Evolutionary conservation across 2,797 vertebrate genomes (phyloP), one percentile per base, ranked within the genome.

Genomic region (Sebastes steindachneri): DNA sequence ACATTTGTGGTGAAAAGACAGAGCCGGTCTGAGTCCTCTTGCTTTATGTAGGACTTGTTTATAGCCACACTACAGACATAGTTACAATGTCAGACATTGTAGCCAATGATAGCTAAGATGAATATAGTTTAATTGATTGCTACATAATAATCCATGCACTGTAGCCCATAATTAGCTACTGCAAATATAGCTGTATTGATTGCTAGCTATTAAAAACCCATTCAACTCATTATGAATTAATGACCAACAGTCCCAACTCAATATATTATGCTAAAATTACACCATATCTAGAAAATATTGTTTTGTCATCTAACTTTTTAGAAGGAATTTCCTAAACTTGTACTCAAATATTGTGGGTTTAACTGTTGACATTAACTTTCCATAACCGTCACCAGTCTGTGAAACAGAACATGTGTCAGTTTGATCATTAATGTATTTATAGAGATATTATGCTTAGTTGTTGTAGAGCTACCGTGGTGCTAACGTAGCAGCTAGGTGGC

Each of bases 161-260:
- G 66, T 29, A 31, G 33, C 4, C 4, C 45, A 25, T 72, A 74
- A 83, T 72, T 35, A 87, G 68, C 63, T 9, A 35, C 15, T 28
- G 60, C 37, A 64, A 81, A 66, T 58, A 73, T 68, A 68, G 17
- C 37, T 7, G 8, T 14, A 68, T 74, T 55, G 65, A 82, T 57
- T 28, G 21, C 21, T 63, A 5, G 55, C 66, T 76, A 77, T 86
- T 79, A 67, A 86, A 86, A 80, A 58, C 54, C 37, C 3, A 17
- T 86, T 79, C 5, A 73, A 5, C 25, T 71, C 59, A 33, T 75
- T 67, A 59, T 69, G 9, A 85, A 67, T 69, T 60, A 54, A 77
- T 62, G 73, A 69, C 80, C 62, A 85, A 68, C 33, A 53, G 21
- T 31, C 4, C 53, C 4, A 9, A 64, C 19, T 33, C 29, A 2